These are phyloP conservation scores for Thelaira solivaga DNA, from an alignment of 2,888 invertebrate genomes.

Conservation along the genomic window DNA sequence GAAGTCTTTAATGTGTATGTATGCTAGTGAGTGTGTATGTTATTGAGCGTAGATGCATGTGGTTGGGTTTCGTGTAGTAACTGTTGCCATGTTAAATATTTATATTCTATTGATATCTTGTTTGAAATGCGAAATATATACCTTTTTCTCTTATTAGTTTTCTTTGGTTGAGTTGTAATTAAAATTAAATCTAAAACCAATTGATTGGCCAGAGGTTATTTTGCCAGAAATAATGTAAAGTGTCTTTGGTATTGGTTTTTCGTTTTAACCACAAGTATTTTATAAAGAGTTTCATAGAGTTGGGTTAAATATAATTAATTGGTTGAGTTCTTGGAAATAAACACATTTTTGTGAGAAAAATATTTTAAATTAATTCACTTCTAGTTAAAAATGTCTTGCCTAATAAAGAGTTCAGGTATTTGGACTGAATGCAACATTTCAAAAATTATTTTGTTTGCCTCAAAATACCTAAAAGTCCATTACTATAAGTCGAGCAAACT, in stretches of 20 bases:
- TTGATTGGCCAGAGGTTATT: slow-evolving; percentile 66
- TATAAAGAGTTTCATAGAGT: neutral
- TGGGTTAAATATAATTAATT: neutral
- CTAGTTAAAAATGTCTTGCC: too few relatives aligned
- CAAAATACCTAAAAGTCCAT: too few relatives aligned
- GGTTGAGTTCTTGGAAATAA: neutral
- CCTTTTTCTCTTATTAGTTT: slow-evolving; percentile 2
- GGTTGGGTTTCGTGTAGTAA: slow-evolving; percentile 20
- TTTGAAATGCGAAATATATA: neutral
- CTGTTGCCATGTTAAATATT: slow-evolving; percentile 43
- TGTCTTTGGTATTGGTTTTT: slow-evolving; percentile 10
- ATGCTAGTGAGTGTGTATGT: too few relatives aligned
- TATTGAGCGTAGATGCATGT: too few relatives aligned
- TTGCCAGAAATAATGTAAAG: slow-evolving; percentile 23
- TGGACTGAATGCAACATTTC: too few relatives aligned
- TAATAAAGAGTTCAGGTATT: too few relatives aligned
- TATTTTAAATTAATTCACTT: too few relatives aligned
- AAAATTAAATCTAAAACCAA: slow-evolving; percentile 73
- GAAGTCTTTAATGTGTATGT: neutral
- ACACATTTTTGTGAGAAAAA: too few relatives aligned
- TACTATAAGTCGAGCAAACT: too few relatives aligned
- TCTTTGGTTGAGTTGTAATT: slow-evolving; percentile 67
- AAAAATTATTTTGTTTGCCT: too few relatives aligned
- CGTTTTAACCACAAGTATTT: neutral
- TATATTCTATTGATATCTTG: neutral